A percentile compares a stretch with the other conserved stretches of the same genome.
Conservation (phyloP, 2,797 vertebrate genomes). For the Lutjanus argentimaculatus region DNA sequence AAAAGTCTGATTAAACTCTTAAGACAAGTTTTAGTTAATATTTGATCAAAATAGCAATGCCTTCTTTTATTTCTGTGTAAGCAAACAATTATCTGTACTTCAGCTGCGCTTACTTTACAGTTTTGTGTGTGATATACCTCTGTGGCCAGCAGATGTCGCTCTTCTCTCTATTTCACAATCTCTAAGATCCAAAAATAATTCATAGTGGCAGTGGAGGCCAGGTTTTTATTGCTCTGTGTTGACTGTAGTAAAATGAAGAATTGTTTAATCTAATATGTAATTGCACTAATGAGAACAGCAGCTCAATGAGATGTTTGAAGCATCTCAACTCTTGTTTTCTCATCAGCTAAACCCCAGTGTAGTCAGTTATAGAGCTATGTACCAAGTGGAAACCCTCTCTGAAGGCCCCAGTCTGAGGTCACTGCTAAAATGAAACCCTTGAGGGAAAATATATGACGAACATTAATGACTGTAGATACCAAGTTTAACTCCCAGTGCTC, state of each 20-base stretch:
- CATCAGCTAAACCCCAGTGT: neutral
- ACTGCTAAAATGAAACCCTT: neutral
- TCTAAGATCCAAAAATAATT: neutral
- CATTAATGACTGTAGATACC: neutral
- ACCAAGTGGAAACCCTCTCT: neutral
- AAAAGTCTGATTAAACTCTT: neutral
- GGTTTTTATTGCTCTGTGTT: neutral
- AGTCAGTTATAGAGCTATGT: neutral
- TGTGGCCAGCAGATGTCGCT: conserved; percentile 51
- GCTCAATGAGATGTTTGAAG: neutral
- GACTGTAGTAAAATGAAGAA: neutral
- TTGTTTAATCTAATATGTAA: conserved; percentile 24
- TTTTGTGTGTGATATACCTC: neutral
- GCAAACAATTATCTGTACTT: neutral
- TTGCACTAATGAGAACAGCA: neutral
- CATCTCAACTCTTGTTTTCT: neutral
- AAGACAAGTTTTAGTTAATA: neutral
- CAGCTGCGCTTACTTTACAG: neutral
- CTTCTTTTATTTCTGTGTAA: neutral
- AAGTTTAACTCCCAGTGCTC: neutral
- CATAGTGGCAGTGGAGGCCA: neutral
- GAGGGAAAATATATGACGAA: neutral
- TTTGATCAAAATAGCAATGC: neutral
- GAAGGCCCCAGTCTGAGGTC: neutral
- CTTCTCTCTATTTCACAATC: conserved; percentile 6